Evolutionary conservation across 2,888 invertebrate species (phyloP), one percentile per base, ranked within the genome.

Genomic region (Disparrhopalites patrizii): DNA sequence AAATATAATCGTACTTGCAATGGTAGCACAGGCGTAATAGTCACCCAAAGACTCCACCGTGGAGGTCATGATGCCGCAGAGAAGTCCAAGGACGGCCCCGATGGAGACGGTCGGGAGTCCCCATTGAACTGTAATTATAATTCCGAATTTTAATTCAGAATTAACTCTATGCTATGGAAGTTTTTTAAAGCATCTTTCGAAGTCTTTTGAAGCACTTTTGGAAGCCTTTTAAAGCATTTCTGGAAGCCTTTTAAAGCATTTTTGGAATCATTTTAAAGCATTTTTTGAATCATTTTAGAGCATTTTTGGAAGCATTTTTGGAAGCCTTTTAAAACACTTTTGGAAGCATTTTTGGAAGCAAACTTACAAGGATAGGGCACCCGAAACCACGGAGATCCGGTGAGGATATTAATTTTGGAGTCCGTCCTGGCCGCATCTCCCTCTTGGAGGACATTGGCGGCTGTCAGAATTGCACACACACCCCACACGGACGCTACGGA

Each of bases 21-120:
- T 61, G 8, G 51, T 7, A 0, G 93, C 90, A 1, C 91, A 91
- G n/a, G 92, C 92, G 61, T 92, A 91, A 80, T 93, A 94, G 78
- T 93, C 93, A 76, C 92, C 91, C n/a, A 61, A 18, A 18, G 61
- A 61, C 18, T 61, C 91, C 15, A 90, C 87, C 0, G 89, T 88
- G 72, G 90, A 89, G 0, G 89, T 88, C 33, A 90, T 78, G 25
- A 90, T 88, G 0, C 89, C 90, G 0, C 89, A 89, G 63, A 90
- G 76, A 86, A 90, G 88, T 3, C 90, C 90, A 65, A 90, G 79
- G 15, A 89, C 87, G 0, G 88, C 88, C 0, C 85, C 84, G 56
- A 79, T 76, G 36, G 85, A 87, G 3, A 90, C 86, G 0, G 88
- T 87, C 0, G 90, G 90, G 27, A 78, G 69, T 0, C 90, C 90